Evolutionary conservation across 2,888 invertebrate genomes (phyloP), one percentile per base, ranked within the genome.

Genomic region (Sclerodermus sp.): DNA sequence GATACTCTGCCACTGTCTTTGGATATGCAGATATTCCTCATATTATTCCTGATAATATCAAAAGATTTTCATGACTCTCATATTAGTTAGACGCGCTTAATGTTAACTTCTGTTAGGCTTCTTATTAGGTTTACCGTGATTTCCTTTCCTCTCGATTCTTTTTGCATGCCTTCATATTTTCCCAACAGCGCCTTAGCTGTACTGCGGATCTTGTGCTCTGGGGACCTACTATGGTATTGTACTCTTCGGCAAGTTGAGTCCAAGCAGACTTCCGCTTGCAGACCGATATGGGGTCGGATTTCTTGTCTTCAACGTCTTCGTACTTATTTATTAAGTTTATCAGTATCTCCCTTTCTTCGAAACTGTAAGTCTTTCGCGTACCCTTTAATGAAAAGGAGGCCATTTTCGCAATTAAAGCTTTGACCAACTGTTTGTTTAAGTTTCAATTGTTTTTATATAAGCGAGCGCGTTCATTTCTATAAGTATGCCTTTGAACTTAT

Each of bases 81-180:
- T n/a, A n/a, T n/a, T n/a, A n/a, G n/a, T n/a, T n/a, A n/a, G n/a
- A n/a, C n/a, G n/a, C n/a, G n/a, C n/a, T n/a, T n/a, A n/a, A n/a
- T n/a, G n/a, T n/a, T n/a, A n/a, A n/a, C n/a, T n/a, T n/a, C n/a
- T n/a, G n/a, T n/a, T n/a, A n/a, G n/a, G n/a, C n/a, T n/a, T n/a
- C n/a, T n/a, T n/a, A n/a, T n/a, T n/a, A 23, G 4, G 47, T 46
- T 65, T 55, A 67, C 66, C 67, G 56, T 1, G 55, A 42, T 36
- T 57, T 62, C n/a, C 56, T 60, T 23, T 67, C 68, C n/a, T 70
- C 70, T 6, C 70, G 65, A 58, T 63, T 68, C 42, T 63, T 62
- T 47, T 68, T 70, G 45, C 67, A 67, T 9, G 68, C 66, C 44
- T 70, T 70, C 70, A 70, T 70, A 47, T 70, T 70, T 45, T 70